Base-by-base conservation (phyloP, 2,888 invertebrate genomes). In the Macrostomum cliftonense region DNA sequence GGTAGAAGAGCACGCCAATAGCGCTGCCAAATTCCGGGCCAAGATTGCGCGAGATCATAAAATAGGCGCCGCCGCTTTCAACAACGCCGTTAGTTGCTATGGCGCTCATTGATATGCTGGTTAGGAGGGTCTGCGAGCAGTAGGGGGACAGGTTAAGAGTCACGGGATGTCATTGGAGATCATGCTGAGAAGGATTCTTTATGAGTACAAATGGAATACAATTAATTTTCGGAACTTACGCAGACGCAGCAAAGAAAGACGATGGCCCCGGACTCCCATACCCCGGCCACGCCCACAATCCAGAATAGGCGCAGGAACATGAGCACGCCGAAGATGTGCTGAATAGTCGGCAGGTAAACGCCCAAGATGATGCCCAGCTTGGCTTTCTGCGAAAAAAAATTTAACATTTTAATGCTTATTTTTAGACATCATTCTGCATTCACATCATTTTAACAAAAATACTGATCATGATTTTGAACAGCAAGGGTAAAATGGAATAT, bases 271-370 rank as follows among this genome's bases (percentile, higher is more conserved):
- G 55, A 39, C 46, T 60, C 49, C 9, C 56, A 17, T 12, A 57
- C 37, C 11, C 60, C 60, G 12, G 51, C 38, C 20, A 42, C 49
- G 4, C 60, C 60, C 11, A 60, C 57, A 12, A 61, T 60, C 59
- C 59, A 60, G 12, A 53, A 52, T 37, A 61, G 53, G 19, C 60
- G 54, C 12, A 60, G 55, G 49, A 60, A 60, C 59, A 61, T 56
- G 28, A 61, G 43, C 39, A 60, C 57, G 9, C 60, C 60, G 43
- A 60, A 59, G 19, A 60, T 59, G 53, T 60, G 60, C 45, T 60
- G 60, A 2, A 60, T 60, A 17, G 58, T 60, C 2, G 60, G 60
- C 16, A 60, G 54, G 48, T 59, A 60, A 11, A 60, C 60, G 2
- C 60, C 60, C 13, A 60, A 43, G 11, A 61, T 20, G 5, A 52